Base-by-base conservation (phyloP, 2,888 invertebrate genomes). In the Morpho helenor region DNA sequence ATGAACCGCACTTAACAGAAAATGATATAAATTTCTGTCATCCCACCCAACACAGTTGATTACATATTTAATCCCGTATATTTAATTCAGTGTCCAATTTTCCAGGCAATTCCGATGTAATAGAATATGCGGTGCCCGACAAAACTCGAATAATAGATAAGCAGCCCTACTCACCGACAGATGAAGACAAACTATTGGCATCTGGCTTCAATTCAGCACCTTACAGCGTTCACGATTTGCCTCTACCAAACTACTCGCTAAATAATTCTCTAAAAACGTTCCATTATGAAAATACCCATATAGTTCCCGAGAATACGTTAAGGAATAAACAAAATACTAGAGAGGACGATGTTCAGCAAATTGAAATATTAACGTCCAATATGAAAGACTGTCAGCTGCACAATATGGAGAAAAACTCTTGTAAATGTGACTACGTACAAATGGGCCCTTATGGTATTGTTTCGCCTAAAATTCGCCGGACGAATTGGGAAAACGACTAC, bases 181-280 rank as follows among this genome's bases (percentile, higher is more conserved):
- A 91, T 63, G 91, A 91, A 76, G 90, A 91, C 62, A 91, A 91
- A 73, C 76, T 91, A 42, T 74, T 90, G 77, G 88, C 91, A 3
- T 87, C 83, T 9, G 85, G 77, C 61, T 89, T 82, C 69, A 87
- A 79, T 66, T 77, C 84, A 0, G 78, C 80, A 2, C 79, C 86
- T 1, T 89, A 86, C 66, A 82, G 74, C 65, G 73, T 86, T 46
- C 88, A 87, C 66, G 90, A 91, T 53, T 70, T 93, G 49, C 92
- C 92, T n/a, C 67, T 92, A 52, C 93, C 93, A 2, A 93, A 93
- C 71, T 93, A 92, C 71, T 92, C 91, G 42, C 79, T 92, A 49
- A 92, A 92, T 65, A 92, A 92, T 73, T 91, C 92, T 7, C 76
- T 92, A 4, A 88, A 89, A 64, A 91, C 89, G 59, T 91, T 91